phyloP scores from a whole-genome alignment of 2,797 vertebrate species.

The Gorsachius magnificus region DNA sequence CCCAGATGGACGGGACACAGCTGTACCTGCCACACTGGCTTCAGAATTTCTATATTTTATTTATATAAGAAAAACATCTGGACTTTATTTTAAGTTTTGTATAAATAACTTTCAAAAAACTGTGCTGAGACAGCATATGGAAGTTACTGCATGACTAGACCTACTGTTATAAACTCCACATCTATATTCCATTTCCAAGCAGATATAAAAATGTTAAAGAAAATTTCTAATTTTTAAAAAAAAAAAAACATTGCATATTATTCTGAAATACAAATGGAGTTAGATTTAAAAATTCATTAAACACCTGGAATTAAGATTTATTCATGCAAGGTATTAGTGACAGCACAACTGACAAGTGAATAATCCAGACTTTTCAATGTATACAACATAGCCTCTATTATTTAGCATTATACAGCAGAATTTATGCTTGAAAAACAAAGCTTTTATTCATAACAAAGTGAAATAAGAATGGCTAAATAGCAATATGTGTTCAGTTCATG shows the following conservation, averaged over 20 bases:
- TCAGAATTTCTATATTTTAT: background rate
- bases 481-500: background rate
- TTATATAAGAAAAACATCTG: background rate
- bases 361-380: background rate
- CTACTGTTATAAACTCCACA: background rate
- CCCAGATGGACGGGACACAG: too few relatives aligned
- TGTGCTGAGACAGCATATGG: background rate
- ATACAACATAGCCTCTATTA: background rate
- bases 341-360: background rate
- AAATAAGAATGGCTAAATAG: background rate
- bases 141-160: background rate
- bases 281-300: background rate
- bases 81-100: background rate
- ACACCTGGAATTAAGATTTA: background rate
- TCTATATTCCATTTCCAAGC: background rate
- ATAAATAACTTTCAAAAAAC: background rate
- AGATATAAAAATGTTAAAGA: too few relatives aligned
- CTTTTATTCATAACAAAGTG: background rate
- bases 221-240: too few relatives aligned
- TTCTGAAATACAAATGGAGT: background rate
- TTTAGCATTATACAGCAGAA: background rate
- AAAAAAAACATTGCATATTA: background rate
- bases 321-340: background rate
- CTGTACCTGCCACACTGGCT: background rate
- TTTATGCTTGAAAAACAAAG: background rate